A percentile compares a stretch with the other conserved stretches of the same genome.
Evolutionary conservation across 2,888 invertebrate species (phyloP).

Genomic region (Digitonthophagus gazella): DNA sequence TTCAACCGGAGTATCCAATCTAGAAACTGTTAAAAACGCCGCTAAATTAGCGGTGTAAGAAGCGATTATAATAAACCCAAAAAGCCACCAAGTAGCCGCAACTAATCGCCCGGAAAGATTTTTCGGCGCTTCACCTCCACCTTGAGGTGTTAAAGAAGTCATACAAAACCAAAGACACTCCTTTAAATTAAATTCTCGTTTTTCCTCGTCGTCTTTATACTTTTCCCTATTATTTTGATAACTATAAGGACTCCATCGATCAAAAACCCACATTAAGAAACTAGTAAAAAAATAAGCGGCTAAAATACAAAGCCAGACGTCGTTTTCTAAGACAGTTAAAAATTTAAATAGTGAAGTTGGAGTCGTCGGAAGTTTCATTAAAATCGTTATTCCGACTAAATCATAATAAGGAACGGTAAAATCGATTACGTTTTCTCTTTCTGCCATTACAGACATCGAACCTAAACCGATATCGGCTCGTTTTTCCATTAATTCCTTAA

Average conservation of each 20-base stretch:
- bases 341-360: constrained; percentile 95
- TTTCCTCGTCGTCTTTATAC: constrained; percentile 90
- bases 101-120: constrained; percentile 92
- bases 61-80: constrained; percentile 98
- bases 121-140: constrained; percentile 94
- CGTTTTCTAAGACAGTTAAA: constrained; percentile 90
- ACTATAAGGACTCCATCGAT: constrained; percentile 96
- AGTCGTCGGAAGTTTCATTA: constrained; percentile 88
- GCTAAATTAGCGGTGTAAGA: constrained; percentile 98
- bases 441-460: constrained; percentile 95
- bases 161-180: constrained; percentile 99
- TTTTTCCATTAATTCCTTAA: constrained; percentile 66
- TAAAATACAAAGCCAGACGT: constrained; percentile 95
- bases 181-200: constrained; percentile 90
- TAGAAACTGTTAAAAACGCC: constrained; percentile 92
- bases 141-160: constrained; percentile 94
- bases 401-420: constrained; percentile 99
- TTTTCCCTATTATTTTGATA: constrained; percentile 92
- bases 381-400: constrained; percentile 92
- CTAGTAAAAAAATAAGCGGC: constrained; percentile 94
- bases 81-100: constrained; percentile 98
- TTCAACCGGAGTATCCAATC: constrained; percentile 89
- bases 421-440: constrained; percentile 94
- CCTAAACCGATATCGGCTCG: constrained; percentile 92
- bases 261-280: constrained; percentile 93